A percentile compares a stretch with the other conserved stretches of the same genome.
These are phyloP conservation scores for Falco biarmicus DNA, from an alignment of 2,797 vertebrate genomes.

Conservation along the genomic window DNA sequence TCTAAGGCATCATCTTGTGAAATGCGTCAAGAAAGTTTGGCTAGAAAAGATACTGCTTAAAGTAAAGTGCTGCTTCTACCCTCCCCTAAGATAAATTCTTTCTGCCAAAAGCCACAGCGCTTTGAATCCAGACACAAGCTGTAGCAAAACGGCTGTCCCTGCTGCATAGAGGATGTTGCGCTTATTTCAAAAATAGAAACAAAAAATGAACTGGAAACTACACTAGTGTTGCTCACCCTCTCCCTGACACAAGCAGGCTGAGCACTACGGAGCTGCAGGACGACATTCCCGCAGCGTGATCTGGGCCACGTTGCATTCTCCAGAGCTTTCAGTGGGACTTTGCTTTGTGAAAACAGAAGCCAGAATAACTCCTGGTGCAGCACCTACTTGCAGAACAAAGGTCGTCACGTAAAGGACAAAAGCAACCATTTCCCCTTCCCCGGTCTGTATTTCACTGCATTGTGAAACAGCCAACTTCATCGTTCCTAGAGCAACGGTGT, in stretches of 20 bases:
- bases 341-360: conserved; percentile 36
- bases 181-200: not conserved
- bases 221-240: not conserved
- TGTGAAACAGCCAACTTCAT: not conserved
- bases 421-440: not conserved
- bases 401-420: not conserved
- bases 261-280: not conserved
- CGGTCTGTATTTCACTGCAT: not conserved
- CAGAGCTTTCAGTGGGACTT: not conserved
- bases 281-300: not conserved
- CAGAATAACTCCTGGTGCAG: not conserved
- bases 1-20: not conserved
- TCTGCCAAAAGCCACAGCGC: not conserved
- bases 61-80: not conserved
- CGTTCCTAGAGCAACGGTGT: not conserved
- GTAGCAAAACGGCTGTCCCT: not conserved
- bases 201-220: not conserved
- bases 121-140: not conserved
- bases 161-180: not conserved
- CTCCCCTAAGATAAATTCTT: not conserved
- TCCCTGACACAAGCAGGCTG: not conserved
- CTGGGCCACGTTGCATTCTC: not conserved
- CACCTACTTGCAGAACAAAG: conserved; percentile 22
- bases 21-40: not conserved
- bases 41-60: not conserved